Percentiles rank a stretch among this genome's conserved stretches.
Evolutionary conservation across 1,140 invertebrate species (phyloP).

Genomic region (Sycobia sp.): DNA sequence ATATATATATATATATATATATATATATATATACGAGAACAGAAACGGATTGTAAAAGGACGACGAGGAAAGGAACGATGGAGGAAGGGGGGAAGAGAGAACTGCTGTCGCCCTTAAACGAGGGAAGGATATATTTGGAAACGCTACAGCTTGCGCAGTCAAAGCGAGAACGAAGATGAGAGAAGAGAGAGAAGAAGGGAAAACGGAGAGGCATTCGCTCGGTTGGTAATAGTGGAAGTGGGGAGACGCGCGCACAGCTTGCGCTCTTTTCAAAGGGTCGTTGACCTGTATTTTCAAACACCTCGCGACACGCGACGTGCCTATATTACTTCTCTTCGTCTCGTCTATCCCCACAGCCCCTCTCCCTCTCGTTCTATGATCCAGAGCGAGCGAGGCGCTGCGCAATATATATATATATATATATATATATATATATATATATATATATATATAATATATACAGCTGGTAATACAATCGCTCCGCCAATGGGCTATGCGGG

Average conservation of each 20-base stretch:
- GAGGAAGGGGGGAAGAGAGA: slow-evolving; percentile 23
- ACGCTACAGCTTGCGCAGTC: slow-evolving; percentile 35
- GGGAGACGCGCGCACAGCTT: slow-evolving; percentile 21
- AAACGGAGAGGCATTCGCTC: too few relatives aligned
- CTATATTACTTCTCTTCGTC: neutral
- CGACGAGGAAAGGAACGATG: slow-evolving; percentile 21
- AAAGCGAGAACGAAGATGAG: slow-evolving; percentile 2
- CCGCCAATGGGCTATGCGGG: neutral
- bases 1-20: too few relatives aligned
- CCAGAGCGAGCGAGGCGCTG: too few relatives aligned
- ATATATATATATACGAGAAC: too few relatives aligned
- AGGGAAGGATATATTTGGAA: slow-evolving; percentile 37
- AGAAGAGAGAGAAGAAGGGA: too few relatives aligned
- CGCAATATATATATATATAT: too few relatives aligned
- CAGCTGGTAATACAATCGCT: too few relatives aligned
- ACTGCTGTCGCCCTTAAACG: neutral
- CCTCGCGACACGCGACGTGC: slow-evolving; percentile 3
- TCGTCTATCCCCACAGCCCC: neutral
- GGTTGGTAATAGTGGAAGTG: neutral
- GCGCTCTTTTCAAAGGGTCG: slow-evolving; percentile 19
- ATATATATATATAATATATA: too few relatives aligned
- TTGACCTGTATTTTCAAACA: slow-evolving; percentile 26
- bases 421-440: too few relatives aligned
- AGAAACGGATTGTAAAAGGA: slow-evolving; percentile 39
- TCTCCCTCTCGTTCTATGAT: too few relatives aligned